phyloP scores from a whole-genome alignment of 1,140 invertebrate genomes.

The Drosophila obscura region DNA sequence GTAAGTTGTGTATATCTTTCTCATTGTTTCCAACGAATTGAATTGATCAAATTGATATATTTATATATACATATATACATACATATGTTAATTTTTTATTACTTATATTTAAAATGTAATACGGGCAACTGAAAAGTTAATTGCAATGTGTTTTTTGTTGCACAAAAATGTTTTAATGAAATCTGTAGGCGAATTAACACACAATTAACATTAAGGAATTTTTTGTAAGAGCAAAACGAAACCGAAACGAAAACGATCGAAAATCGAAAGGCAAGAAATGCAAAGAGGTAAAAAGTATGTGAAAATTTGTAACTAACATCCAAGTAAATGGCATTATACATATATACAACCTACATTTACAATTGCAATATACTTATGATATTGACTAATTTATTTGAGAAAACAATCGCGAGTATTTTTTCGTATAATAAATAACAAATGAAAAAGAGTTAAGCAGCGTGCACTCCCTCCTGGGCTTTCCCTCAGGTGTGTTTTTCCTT shows the following conservation, averaged over 20 bases:
- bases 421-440: conserved; percentile 72
- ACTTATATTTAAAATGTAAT: conserved; percentile 60
- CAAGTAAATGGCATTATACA: conserved; percentile 65
- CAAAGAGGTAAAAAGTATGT: conserved; percentile 31
- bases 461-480: neutral
- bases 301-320: conserved; percentile 77
- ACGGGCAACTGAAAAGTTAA: conserved; percentile 51
- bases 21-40: conserved; percentile 55
- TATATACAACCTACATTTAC: conserved; percentile 57
- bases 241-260: conserved; percentile 21
- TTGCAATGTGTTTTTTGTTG: conserved; percentile 79
- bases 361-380: conserved; percentile 47
- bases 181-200: conserved; percentile 71
- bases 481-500: neutral
- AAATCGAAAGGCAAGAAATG: conserved; percentile 45
- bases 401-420: conserved; percentile 69
- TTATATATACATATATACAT: conserved; percentile 53
- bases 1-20: conserved; percentile 50
- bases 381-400: conserved; percentile 76
- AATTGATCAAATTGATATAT: conserved; percentile 69
- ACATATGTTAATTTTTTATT: conserved; percentile 56
- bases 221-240: conserved; percentile 58
- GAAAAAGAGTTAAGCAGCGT: conserved; percentile 19
- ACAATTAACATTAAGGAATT: conserved; percentile 65
- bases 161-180: conserved; percentile 77